Percentiles rank a stretch among this genome's conserved stretches.
phyloP scores from a whole-genome alignment of 2,113 vertebrate genomes.

The Mus musculus region DNA sequence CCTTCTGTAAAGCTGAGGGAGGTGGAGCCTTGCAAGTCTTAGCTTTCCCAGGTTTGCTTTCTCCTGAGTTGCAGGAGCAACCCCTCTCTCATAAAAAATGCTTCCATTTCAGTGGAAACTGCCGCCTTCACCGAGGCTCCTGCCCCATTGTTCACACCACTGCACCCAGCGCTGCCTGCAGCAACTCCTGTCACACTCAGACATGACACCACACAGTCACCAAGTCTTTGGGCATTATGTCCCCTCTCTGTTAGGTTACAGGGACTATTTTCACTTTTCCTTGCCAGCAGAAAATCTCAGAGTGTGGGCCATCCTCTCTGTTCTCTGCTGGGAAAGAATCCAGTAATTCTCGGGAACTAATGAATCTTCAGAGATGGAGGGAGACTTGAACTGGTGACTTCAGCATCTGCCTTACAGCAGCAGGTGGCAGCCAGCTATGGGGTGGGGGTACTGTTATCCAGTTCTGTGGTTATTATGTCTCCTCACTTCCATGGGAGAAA shows the following conservation, averaged over 20 bases:
- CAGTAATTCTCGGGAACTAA: not conserved
- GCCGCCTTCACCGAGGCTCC: accelerated
- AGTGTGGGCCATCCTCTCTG: not conserved
- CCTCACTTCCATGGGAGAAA: conserved; percentile 33
- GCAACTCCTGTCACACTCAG: no score
- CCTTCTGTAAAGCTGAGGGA: no score
- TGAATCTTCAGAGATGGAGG: not conserved
- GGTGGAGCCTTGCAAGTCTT: not conserved
- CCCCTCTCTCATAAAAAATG: not conserved
- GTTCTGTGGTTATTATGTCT: not conserved
- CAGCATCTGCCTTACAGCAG: not conserved
- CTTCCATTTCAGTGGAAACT: not conserved
- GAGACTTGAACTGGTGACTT: not conserved
- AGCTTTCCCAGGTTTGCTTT: not conserved
- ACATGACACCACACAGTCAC: not conserved
- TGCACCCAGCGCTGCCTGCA: accelerated
- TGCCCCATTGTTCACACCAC: not conserved
- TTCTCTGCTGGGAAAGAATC: not conserved
- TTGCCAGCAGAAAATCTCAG: not conserved
- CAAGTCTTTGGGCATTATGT: accelerated
- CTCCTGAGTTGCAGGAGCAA: not conserved
- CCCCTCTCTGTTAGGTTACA: no score
- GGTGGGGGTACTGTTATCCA: not conserved
- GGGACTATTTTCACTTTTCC: accelerated
- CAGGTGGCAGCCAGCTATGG: not conserved